Base-by-base conservation (phyloP, 1,140 invertebrate species). In the Drosophila nasuta region DNA sequence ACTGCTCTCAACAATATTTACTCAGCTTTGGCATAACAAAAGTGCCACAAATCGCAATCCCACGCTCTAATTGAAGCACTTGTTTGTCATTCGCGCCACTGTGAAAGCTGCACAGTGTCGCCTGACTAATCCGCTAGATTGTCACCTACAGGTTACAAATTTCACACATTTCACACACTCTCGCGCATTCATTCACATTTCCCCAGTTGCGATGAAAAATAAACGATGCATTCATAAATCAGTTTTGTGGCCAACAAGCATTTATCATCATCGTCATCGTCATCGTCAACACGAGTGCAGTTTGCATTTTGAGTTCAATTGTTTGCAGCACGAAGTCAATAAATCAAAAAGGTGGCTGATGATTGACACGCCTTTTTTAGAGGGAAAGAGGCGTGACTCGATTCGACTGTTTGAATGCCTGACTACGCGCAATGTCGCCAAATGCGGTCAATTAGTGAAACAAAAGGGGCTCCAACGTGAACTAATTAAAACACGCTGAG, bases 401-500 rank as follows among this genome's bases (percentile, higher is more conserved):
- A 15, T 49, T 48, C 43, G 57, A 15, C 54, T 17, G 15, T 48
- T 5, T 13, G 28, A 35, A 28, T 33, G 30, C 30, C 30, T 54
- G n/a, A 54, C 51, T 35, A 33, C 13, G 17, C 41, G 20, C 48
- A 38, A 63, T 71, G 68, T 41, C 49, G 48, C 49, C 64, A 70
- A 83, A 74, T 80, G 79, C 69, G 83, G 83, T 74, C 82, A 87
- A 87, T 87, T 87, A 87, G 82, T 88, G 58, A 75, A 77, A 88
- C 83, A 82, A 73, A 25, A 72, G 70, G 65, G 56, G 51, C 45
- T 56, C 17, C 33, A 66, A 28, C 15, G 43, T 49, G 13, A 88
- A 88, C 83, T 88, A 88, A 88, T 89, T 88, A 89, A 88, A 88
- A 89, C 69, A 60, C 70, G 80, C 77, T 89, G 80, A 88, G 80